These are phyloP conservation scores for Xestia c-nigrum DNA, from an alignment of 2,888 invertebrate species.

Conservation along the genomic window DNA sequence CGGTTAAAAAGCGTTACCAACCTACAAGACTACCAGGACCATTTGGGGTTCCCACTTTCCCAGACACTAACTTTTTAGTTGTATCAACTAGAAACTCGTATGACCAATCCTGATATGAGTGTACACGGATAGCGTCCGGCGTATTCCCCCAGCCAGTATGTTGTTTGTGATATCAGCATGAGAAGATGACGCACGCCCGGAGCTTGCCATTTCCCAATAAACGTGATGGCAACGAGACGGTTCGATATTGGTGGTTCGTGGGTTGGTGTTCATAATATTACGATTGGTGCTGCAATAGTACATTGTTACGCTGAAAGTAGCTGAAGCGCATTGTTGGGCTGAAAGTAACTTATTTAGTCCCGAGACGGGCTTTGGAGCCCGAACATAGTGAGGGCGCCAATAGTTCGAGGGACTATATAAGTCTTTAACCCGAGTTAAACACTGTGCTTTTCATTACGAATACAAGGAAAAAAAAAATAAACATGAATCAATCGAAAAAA, in stretches of 20 bases:
- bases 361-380: too few species aligned
- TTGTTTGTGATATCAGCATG: conserved; percentile 16
- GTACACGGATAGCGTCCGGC: conserved; percentile 1
- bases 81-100: conserved; percentile 5
- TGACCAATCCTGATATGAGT: conserved; percentile 25
- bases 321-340: too few species aligned
- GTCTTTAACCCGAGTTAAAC: too few species aligned
- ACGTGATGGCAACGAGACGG: background rate
- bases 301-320: too few species aligned
- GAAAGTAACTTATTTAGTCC: too few species aligned
- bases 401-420: too few species aligned
- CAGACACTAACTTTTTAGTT: background rate
- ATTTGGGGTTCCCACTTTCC: background rate
- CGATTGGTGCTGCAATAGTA: background rate
- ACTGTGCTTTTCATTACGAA: too few species aligned
- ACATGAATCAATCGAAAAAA: too few species aligned
- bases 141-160: conserved; percentile 13
- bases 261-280: background rate
- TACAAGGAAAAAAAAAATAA: too few species aligned
- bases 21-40: background rate
- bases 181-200: conserved; percentile 18
- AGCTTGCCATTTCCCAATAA: background rate
- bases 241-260: background rate
- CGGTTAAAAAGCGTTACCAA: background rate
- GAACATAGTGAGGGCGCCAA: too few species aligned